Base-by-base conservation (phyloP, 1,140 invertebrate species). In the Zaprionus gabonicus region DNA sequence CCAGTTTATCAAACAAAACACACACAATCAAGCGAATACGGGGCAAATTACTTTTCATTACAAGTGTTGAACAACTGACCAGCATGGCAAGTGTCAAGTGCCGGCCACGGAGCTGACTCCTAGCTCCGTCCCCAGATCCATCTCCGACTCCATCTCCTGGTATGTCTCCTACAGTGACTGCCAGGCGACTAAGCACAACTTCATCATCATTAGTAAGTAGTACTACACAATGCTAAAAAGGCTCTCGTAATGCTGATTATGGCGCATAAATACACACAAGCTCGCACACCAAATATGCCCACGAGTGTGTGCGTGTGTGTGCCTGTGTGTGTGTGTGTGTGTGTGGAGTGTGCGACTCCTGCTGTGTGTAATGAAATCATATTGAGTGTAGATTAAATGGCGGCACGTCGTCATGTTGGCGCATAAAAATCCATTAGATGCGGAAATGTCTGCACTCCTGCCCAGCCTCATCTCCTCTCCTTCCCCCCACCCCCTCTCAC, bases 351-450 rank as follows among this genome's bases (percentile, higher is more conserved):
- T 53, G 20, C 67, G 20, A 53, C 55, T 83, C 84, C 81, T 83
- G 85, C 84, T 90, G 84, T 58, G 84, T 58, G 85, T 72, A 72
- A 79, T 81, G 71, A 90, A 88, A 88, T 88, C 81, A 81, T 88
- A 88, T 88, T 88, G 85, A 81, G 85, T 88, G 85, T 85, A 81
- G 85, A 88, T 90, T 88, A 90, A 88, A 88, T 90, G 85, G 76
- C 81, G 60, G 85, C 85, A 88, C 81, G 85, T 84, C 78, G 84
- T 66, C 66, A 71, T 78, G 71, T 68, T 65, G 62, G 56, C 66
- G 78, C 78, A 88, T 88, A 90, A 90, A 80, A 88, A 85, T 88
- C 85, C 81, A 88, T 88, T 88, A 88, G 81, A 84, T 60, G 74
- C 65, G 84, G 58, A 88, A 84, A 71, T 88, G 78, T 81, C 74